Evolutionary conservation across 2,888 invertebrate species (phyloP).

Genomic region (Oscheius sp.): DNA sequence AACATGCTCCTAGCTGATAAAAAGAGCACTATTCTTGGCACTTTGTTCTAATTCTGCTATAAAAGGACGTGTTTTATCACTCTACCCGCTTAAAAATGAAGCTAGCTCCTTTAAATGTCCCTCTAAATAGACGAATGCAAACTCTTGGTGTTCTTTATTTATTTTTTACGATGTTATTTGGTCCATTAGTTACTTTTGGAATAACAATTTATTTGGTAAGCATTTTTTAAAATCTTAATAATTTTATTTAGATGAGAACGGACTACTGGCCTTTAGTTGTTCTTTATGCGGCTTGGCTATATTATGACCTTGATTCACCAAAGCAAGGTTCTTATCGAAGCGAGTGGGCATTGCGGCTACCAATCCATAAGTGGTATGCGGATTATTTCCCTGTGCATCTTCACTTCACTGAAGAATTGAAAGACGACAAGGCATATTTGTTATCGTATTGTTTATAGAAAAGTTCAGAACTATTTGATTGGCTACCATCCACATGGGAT

Average conservation of each 20-base stretch:
- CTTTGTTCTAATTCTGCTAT: neutral
- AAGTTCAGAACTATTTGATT: conserved; percentile 61
- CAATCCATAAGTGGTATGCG: conserved; percentile 80
- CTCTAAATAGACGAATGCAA: conserved; percentile 82
- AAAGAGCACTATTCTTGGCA: neutral
- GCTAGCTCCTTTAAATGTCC: conserved; percentile 85
- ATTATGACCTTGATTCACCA: conserved; percentile 77
- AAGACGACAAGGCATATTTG: conserved; percentile 9
- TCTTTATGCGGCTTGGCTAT: conserved; percentile 75
- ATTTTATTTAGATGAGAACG: conserved; percentile 66
- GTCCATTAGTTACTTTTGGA: conserved; percentile 71
- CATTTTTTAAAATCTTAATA: neutral
- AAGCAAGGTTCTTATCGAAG: conserved; percentile 69
- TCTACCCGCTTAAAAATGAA: conserved; percentile 78
- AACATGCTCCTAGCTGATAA: neutral
- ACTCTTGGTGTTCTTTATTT: conserved; percentile 81
- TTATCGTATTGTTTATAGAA: neutral
- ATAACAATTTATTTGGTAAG: conserved; percentile 71
- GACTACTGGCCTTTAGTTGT: conserved; percentile 43
- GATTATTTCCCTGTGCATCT: conserved; percentile 87
- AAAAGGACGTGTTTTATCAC: too few species aligned
- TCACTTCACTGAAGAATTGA: conserved; percentile 82
- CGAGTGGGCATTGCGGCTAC: conserved; percentile 49
- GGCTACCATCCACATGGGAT: conserved; percentile 92
- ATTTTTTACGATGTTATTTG: conserved; percentile 76